phyloP scores from a whole-genome alignment of 1,140 invertebrate genomes.

The Sesamia nonagrioides region DNA sequence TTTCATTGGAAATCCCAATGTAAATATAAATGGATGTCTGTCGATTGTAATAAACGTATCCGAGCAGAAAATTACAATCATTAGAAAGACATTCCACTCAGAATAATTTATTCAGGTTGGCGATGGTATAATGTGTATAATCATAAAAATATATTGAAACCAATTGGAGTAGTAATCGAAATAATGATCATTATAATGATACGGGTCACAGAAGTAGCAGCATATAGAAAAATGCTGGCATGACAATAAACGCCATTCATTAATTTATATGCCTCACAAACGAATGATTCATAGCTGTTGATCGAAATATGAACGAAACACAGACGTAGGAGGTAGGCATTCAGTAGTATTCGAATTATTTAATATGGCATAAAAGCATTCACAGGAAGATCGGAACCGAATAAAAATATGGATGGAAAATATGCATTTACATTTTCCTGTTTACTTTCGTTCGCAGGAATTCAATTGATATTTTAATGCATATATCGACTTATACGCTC shows the following conservation, averaged over 20 bases:
- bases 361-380: conserved; percentile 18
- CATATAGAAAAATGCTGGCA: background rate
- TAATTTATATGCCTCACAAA: conserved; percentile 19
- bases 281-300: conserved; percentile 7
- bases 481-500: background rate
- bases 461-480: conserved; percentile 23
- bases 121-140: conserved; percentile 9
- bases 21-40: conserved; percentile 37
- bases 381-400: background rate
- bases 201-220: background rate
- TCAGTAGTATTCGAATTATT: conserved; percentile 15
- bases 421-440: conserved; percentile 25
- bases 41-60: conserved; percentile 26
- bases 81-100: conserved; percentile 33
- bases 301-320: background rate
- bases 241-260: background rate
- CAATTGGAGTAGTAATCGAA: background rate
- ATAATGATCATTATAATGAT: conserved; percentile 1
- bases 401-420: conserved; percentile 26
- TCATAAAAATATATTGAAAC: background rate
- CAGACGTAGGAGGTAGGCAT: background rate
- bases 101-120: conserved; percentile 22
- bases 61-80: conserved; percentile 37
- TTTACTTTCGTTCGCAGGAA: background rate
- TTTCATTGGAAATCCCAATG: conserved; percentile 13